Percentiles rank a stretch among this genome's conserved stretches.
Evolutionary conservation across 2,888 invertebrate species (phyloP).

Genomic region (Mystacides longicornis): DNA sequence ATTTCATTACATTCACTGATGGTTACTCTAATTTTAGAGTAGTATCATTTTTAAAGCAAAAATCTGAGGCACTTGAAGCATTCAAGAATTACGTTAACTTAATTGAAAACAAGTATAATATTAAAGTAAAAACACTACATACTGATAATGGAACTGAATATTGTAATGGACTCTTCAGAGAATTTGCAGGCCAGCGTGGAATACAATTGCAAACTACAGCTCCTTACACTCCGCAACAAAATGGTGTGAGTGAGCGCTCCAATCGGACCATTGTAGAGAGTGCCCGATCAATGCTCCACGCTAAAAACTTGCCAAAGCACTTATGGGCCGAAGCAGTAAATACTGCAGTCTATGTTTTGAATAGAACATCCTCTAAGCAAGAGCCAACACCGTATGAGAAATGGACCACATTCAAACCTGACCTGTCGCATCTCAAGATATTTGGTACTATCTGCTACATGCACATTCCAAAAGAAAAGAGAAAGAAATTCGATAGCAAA

Average conservation of each 20-base stretch:
- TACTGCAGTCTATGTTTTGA: neutral
- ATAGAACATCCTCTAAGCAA: no score
- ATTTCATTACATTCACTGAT: conserved; percentile 27
- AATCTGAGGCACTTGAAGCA: conserved; percentile 6
- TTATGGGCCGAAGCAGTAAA: neutral
- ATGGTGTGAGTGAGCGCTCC: neutral
- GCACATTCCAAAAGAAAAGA: conserved; percentile 16
- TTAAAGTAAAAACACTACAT: neutral
- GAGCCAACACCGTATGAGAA: conserved; percentile 27
- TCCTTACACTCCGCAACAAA: neutral
- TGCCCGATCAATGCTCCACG: neutral
- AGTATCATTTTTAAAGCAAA: conserved; percentile 18
- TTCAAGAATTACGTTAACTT: neutral
- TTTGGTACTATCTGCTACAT: conserved; percentile 25
- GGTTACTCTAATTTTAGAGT: conserved; percentile 16
- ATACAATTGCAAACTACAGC: neutral
- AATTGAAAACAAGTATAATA: neutral
- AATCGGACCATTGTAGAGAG: neutral
- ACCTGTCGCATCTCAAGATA: conserved; percentile 20
- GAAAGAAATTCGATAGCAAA: conserved; percentile 21
- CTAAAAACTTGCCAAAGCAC: neutral
- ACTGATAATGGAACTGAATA: neutral
- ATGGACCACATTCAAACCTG: conserved; percentile 23
- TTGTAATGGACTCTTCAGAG: neutral
- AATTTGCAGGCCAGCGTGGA: no score